Evolutionary conservation across 2,797 vertebrate species (phyloP).

Genomic region (Typhlichthys eigenmanni): DNA sequence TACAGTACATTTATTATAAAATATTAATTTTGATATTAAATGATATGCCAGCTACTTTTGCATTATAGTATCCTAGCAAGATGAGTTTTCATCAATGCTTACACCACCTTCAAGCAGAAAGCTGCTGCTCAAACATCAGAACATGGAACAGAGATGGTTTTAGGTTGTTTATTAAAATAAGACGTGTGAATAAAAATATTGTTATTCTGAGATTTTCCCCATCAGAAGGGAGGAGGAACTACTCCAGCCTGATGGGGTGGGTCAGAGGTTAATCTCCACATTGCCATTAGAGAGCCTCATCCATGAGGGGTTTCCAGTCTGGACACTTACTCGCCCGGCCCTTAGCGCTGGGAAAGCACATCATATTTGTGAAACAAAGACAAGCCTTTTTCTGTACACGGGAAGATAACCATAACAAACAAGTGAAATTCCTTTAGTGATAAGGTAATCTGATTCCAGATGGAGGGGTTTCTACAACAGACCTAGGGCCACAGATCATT

Average conservation of each 20-base stretch:
- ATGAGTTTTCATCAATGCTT: too few species aligned
- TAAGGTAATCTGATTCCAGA: constrained; percentile 39
- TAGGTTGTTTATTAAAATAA: constrained; percentile 43
- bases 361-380: constrained; percentile 11
- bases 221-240: constrained; percentile 45
- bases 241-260: constrained; percentile 46
- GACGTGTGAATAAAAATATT: constrained; percentile 11
- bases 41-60: too few species aligned
- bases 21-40: too few species aligned
- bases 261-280: constrained; percentile 43
- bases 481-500: constrained; percentile 2
- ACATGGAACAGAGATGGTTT: background rate
- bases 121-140: background rate
- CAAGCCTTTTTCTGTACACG: constrained; percentile 19
- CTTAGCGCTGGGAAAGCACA: background rate
- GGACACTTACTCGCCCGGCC: too few species aligned
- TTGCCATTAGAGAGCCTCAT: constrained; percentile 23
- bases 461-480: constrained; percentile 7
- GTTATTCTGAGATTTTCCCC: constrained; percentile 32
- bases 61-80: too few species aligned
- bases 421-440: constrained; percentile 30
- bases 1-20: too few species aligned
- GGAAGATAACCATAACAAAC: constrained; percentile 33
- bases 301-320: background rate
- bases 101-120: too few species aligned